These are phyloP conservation scores for Sicus ferrugineus DNA, from an alignment of 2,888 invertebrate species.

Conservation along the genomic window DNA sequence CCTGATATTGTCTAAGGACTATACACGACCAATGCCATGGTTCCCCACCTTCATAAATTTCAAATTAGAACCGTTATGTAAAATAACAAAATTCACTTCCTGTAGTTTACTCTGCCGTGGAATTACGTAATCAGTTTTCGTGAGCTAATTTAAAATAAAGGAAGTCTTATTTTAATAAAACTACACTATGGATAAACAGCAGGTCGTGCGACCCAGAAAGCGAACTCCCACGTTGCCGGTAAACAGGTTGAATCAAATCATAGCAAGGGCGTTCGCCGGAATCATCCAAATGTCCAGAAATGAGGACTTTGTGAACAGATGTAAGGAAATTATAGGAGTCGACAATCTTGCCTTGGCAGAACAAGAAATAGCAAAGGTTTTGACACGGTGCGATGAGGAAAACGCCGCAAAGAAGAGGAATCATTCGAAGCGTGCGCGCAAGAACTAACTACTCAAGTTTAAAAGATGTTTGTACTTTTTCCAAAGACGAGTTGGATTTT, in stretches of 20 bases:
- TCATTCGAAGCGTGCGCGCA: constrained; percentile 26
- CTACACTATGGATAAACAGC: constrained; percentile 8
- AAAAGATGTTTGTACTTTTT: background rate
- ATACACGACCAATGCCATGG: too few species aligned
- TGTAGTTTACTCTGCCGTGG: too few species aligned
- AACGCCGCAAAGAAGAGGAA: constrained; percentile 28
- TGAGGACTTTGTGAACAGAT: constrained; percentile 36
- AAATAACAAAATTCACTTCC: too few species aligned
- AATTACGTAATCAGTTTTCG: background rate
- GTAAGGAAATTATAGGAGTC: constrained; percentile 46
- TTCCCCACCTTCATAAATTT: too few species aligned
- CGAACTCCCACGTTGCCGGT: constrained; percentile 5
- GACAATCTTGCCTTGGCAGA: constrained; percentile 43
- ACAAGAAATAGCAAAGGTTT: constrained; percentile 38
- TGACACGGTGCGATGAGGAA: constrained; percentile 43
- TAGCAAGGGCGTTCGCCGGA: constrained; percentile 16
- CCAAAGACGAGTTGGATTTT: background rate
- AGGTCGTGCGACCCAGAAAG: background rate
- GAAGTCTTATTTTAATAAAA: background rate
- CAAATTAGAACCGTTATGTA: too few species aligned
- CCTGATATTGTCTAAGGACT: too few species aligned
- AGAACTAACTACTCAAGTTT: constrained; percentile 8
- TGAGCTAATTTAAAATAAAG: background rate
- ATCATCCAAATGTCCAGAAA: constrained; percentile 13
- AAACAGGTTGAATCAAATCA: background rate